A percentile compares a stretch with the other conserved stretches of the same genome.
phyloP scores from a whole-genome alignment of 1,140 invertebrate species.

The Sycophaga agraensis region DNA sequence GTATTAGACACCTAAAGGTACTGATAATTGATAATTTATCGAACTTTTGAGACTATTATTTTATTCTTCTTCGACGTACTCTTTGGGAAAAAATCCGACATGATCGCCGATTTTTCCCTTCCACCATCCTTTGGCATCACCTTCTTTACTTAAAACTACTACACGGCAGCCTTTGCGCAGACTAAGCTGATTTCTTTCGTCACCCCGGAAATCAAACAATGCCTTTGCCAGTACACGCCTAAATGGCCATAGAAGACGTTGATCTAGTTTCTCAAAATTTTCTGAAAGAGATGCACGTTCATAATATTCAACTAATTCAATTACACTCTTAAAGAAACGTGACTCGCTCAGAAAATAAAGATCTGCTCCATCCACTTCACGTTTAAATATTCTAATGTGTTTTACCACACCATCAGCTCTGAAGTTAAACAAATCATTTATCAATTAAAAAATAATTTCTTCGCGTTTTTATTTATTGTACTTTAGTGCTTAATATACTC shows the following conservation, averaged over 20 bases:
- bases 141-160: conserved; percentile 74
- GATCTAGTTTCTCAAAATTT: conserved; percentile 85
- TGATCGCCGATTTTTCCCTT: conserved; percentile 70
- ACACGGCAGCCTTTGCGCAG: conserved; percentile 77
- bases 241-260: conserved; percentile 74
- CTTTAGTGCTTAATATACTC: conserved; percentile 43
- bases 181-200: conserved; percentile 75
- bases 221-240: conserved; percentile 73
- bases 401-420: conserved; percentile 83
- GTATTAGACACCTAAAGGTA: conserved; percentile 10
- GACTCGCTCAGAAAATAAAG: conserved; percentile 82
- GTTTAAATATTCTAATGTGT: conserved; percentile 86
- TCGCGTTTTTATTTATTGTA: not conserved
- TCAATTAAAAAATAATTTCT: too few relatives aligned
- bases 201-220: conserved; percentile 72
- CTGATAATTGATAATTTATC: conserved; percentile 17
- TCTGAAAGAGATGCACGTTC: conserved; percentile 84
- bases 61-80: conserved; percentile 62
- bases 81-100: conserved; percentile 68
- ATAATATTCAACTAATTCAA: conserved; percentile 88
- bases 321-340: conserved; percentile 85
- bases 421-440: conserved; percentile 40
- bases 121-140: conserved; percentile 81
- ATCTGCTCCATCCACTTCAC: conserved; percentile 60
- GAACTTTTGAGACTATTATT: not conserved